Evolutionary conservation across 1,140 invertebrate species (phyloP).

Genomic region (Ostrea denselamellosa): DNA sequence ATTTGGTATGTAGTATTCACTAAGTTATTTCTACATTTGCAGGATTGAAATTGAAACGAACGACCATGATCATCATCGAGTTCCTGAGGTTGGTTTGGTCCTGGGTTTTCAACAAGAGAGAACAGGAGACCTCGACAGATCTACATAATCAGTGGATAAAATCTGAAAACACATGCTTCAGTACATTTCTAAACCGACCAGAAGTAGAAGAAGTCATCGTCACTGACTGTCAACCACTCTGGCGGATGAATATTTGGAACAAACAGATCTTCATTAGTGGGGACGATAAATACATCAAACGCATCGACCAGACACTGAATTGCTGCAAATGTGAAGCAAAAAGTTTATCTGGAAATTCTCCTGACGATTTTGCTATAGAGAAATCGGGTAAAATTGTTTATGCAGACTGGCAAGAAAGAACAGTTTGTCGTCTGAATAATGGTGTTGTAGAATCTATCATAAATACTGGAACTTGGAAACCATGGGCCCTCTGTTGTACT

Average conservation of each 20-base stretch:
- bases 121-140: background rate
- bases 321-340: background rate
- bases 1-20: no score
- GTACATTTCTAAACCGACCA: background rate
- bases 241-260: background rate
- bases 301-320: background rate
- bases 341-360: background rate
- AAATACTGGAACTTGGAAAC: background rate
- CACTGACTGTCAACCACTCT: background rate
- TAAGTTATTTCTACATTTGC: background rate
- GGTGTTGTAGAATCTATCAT: background rate
- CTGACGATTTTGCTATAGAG: background rate
- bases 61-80: background rate
- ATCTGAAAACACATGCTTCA: background rate
- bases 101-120: background rate
- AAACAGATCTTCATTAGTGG: background rate
- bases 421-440: background rate
- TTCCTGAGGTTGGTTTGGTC: background rate
- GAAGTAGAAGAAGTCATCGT: background rate
- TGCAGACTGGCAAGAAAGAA: slow-evolving; percentile 10
- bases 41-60: background rate
- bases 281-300: background rate
- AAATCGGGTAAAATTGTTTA: background rate
- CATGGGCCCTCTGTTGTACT: background rate
- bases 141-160: background rate